Evolutionary conservation across 2,797 vertebrate species (phyloP).

Genomic region (Tympanoctomys barrerae): DNA sequence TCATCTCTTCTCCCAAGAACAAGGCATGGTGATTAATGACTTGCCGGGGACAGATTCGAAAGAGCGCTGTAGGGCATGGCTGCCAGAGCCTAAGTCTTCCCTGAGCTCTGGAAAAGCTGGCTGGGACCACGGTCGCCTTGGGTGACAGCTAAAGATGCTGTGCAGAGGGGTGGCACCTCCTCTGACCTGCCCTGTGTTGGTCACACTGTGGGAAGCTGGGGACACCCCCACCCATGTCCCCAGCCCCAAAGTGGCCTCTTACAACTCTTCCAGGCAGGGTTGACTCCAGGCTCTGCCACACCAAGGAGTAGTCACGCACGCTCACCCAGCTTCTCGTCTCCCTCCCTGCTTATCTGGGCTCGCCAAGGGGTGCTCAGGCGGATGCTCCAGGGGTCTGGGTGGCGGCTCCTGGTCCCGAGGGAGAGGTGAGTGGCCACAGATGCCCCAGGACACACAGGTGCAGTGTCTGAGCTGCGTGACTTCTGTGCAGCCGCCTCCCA

Average conservation of each 20-base stretch:
- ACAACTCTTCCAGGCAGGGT: background rate
- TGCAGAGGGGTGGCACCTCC: background rate
- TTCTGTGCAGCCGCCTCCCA: rapidly evolving
- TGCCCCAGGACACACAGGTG: background rate
- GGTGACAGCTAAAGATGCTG: rapidly evolving
- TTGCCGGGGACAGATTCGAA: background rate
- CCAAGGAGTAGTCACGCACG: background rate
- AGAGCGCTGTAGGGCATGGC: rapidly evolving
- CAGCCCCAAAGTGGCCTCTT: background rate
- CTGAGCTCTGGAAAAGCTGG: rapidly evolving
- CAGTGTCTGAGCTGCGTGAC: rapidly evolving
- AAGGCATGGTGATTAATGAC: background rate
- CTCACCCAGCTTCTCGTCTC: rapidly evolving
- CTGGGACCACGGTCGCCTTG: rapidly evolving
- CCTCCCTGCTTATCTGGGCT: background rate
- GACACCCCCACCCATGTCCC: background rate
- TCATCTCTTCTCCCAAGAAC: background rate
- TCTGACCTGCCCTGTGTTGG: background rate
- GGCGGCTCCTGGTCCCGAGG: background rate
- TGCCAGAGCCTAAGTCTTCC: background rate
- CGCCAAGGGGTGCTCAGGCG: background rate
- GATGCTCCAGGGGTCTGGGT: background rate
- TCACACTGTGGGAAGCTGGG: background rate
- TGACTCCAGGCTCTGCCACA: background rate
- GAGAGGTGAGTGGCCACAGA: background rate